Evolutionary conservation across 1,140 invertebrate species (phyloP), one percentile per base, ranked within the genome.

Genomic region (Leptoteleia sp.): DNA sequence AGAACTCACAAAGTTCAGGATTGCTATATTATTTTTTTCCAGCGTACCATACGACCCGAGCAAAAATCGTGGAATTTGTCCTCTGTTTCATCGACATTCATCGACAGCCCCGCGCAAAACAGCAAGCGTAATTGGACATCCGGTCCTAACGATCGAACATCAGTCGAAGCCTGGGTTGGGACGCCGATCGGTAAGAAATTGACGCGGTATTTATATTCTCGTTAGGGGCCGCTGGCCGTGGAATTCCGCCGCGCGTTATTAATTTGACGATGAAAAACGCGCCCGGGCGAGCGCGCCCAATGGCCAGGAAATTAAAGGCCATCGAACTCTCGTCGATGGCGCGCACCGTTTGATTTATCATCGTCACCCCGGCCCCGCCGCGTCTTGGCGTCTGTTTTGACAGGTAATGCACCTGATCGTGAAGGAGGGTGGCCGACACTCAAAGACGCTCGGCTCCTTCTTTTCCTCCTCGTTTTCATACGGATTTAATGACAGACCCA

Each of bases 141-240:
- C 64, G 52, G 62, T 54, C 42, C 40, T 47, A 73, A 68, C 57
- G 68, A 61, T 37, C 45, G 11, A 48, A 31, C 45, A 70, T 68
- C 52, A 59, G 42, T 3, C 54, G 37, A 16, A 48, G 50, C 25
- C 25, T 64, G 1, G 15, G 25, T 9, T 27, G 1, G 35, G 4
- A 12, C 19, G 25, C 61, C 72, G 50, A 72, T 67, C 72, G 48
- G 42, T 42, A 57, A 67, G 62, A 67, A 79, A 79, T 77, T 82
- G 76, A 68, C 50, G 55, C 52, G 31, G 71, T 80, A 82, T 83
- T 85, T 84, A 85, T 84, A 81, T 80, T 50, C 75, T 82, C 83
- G 77, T 85, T 84, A 85, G 71, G 38, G n/a, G 12, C 3, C n/a
- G 38, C 22, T 52, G 38, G n/a, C 37, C 17, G 9, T n/a, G 45